Conservation (phyloP, 1,140 invertebrate species). For the Thrips palmi region DNA sequence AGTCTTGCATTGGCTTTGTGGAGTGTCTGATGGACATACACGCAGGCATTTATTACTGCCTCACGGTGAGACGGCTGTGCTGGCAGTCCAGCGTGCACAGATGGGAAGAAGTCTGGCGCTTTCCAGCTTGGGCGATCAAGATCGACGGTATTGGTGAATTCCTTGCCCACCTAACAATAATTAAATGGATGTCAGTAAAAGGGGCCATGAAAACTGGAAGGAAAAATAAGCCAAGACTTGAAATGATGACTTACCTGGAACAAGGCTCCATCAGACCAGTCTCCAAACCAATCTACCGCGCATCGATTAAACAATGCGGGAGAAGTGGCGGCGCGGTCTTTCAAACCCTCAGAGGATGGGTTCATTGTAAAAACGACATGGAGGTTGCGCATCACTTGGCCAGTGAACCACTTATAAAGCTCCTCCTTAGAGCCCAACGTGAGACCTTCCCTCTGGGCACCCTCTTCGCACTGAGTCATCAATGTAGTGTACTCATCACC, state of each 20-base stretch:
- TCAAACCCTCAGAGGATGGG: constrained; percentile 91
- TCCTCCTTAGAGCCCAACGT: constrained; percentile 99
- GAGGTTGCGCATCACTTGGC: constrained; percentile 95
- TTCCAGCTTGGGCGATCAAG: constrained; percentile 61
- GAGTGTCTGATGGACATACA: constrained; percentile 94
- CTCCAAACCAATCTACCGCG: constrained; percentile 99
- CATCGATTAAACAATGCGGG: constrained; percentile 98
- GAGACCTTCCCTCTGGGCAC: constrained; percentile 88
- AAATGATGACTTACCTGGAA: constrained; percentile 53
- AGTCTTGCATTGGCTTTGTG: constrained; percentile 83
- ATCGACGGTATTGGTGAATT: constrained; percentile 71
- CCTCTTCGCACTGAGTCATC: constrained; percentile 99
- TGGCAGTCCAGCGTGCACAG: constrained; percentile 58
- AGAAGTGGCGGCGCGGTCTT: constrained; percentile 94
- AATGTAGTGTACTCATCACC: constrained; percentile 95
- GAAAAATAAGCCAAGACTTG: neutral
- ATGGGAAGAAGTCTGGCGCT: constrained; percentile 73
- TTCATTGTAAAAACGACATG: constrained; percentile 99
- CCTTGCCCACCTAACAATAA: constrained; percentile 50
- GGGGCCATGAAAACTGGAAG: neutral
- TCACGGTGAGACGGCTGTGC: constrained; percentile 67
- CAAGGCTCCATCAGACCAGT: constrained; percentile 95
- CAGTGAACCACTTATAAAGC: constrained; percentile 97
- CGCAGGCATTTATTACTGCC: constrained; percentile 93
- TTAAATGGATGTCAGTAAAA: neutral